Evolutionary conservation across 92 coral and sea anemone species (phyloP), one percentile per base, ranked within the genome.

Genomic region (Epizoanthus rinbou): DNA sequence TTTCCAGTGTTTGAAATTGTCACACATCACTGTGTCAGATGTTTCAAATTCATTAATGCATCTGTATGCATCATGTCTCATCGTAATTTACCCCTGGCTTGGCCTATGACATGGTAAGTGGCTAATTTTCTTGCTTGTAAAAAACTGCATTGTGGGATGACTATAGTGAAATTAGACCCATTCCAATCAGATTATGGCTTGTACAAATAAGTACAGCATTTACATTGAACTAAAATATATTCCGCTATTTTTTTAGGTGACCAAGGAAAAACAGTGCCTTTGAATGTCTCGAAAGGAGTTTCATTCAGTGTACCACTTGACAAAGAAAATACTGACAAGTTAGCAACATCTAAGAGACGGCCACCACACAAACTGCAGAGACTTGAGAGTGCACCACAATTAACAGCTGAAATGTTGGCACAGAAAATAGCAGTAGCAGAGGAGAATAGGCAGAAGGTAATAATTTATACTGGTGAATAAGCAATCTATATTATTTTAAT

Each of bases 351-450:
- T 21, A 80, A 43, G 19, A 73, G 79, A 60, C 59, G 79, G 70
- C 86, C 89, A 5, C 92, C 92, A 11, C 92, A 84, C 43, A 85
- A 86, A 64, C 83, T 89, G 3, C 64, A 95, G 94, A 95, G 90
- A 93, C 89, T 93, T 17, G 98, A 95, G 41, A 92, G 93, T 78
- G 86, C 90, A 5, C 95, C 95, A 8, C 72, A 75, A 24, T 80
- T 95, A 62, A 95, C 98, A 56, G 93, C 91, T 31, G 98, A 93
- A 70, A 85, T 89, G 86, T 84, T 95, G 81, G 83, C 79, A 68
- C 92, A 93, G 79, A 95, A 91, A 58, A 93, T 88, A 83, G 98
- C 93, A 22, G 88, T 80, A 11, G 98, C 94, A 19, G 98, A 95
- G 45, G 82, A 86, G 76, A 93, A 93, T 89, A 91, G 98, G 64